phyloP scores from a whole-genome alignment of 2,797 vertebrate genomes.

The Microctenopoma steveboyesi region DNA sequence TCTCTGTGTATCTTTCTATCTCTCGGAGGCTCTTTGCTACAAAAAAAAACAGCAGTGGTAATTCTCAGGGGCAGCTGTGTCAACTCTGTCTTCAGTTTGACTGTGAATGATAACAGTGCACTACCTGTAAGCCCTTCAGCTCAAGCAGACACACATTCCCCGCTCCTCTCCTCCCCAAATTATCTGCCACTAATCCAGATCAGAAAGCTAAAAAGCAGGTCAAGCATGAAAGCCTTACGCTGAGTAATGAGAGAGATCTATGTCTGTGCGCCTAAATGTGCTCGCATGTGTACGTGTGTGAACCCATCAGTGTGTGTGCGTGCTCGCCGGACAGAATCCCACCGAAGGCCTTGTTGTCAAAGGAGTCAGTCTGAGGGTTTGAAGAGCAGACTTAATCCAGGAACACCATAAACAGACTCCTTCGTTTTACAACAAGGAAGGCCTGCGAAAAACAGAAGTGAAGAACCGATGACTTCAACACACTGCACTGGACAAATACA shows the following conservation, averaged over 20 bases:
- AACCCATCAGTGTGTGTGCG: slow-evolving; percentile 30
- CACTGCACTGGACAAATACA: slow-evolving; percentile 59
- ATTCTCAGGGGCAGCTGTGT: slow-evolving; percentile 68
- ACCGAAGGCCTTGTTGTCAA: slow-evolving; percentile 69
- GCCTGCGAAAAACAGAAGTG: slow-evolving; percentile 69
- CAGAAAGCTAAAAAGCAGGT: slow-evolving; percentile 81
- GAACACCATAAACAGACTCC: slow-evolving; percentile 71
- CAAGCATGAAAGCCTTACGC: slow-evolving; percentile 80
- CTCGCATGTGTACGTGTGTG: slow-evolving; percentile 30
- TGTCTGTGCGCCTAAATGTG: slow-evolving; percentile 43
- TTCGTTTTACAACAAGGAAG: slow-evolving; percentile 65
- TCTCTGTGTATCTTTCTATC: slow-evolving; percentile 18
- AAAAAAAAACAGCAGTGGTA: slow-evolving; percentile 36
- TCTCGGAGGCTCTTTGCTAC: slow-evolving; percentile 30
- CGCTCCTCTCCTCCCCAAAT: slow-evolving; percentile 66
- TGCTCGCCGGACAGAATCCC: slow-evolving; percentile 38
- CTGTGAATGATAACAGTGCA: slow-evolving; percentile 69
- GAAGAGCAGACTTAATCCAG: slow-evolving; percentile 67
- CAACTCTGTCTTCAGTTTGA: slow-evolving; percentile 65
- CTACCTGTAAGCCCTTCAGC: slow-evolving; percentile 72
- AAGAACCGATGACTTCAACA: slow-evolving; percentile 62
- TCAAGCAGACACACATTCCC: slow-evolving; percentile 56
- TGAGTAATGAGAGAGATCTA: slow-evolving; percentile 73
- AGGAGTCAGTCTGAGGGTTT: slow-evolving; percentile 65
- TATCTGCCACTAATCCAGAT: slow-evolving; percentile 78